Evolutionary conservation across 2,113 vertebrate genomes (phyloP), one percentile per base, ranked within the genome.

Genomic region (Atlantisia rogersi): DNA sequence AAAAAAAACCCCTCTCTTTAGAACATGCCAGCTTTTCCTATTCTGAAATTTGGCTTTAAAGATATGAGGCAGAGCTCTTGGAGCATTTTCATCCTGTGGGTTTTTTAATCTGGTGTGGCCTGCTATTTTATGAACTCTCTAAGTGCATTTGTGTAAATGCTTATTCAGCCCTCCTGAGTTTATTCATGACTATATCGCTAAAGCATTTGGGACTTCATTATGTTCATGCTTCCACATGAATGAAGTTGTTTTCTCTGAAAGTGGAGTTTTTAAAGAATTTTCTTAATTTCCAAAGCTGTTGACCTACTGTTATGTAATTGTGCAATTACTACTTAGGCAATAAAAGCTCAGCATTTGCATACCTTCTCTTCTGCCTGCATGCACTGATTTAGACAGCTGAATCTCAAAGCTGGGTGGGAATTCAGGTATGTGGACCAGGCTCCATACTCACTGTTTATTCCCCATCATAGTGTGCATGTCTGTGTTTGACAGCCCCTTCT

Each of bases 191-290:
- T 96, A 2, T 81, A 85, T 86, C 31, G 4, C 90, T 93, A 32
- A 94, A 94, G 82, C 82, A 75, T 93, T 92, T 90, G 85, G 82
- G 85, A 78, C 88, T 95, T 96, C 90, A 93, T 95, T 95, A 84
- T 88, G 55, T 78, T 90, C 63, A 59, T 88, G 84, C 78, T 93
- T 94, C 79, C 90, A 91, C 75, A 67, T 91, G 95, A 94, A 92
- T 88, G 80, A 55, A 86, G 64, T 70, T 82, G 53, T 82, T 95
- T 94, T 79, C 85, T 90, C 82, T 82, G 67, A 93, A 95, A 95
- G 50, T 63, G 26, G 86, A 70, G 73, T 80, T 94, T 93, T 91
- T 29, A 42, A 82, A 82, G 67, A 90, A 71, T 87, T 91, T 85
- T 94, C 26, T 44, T 88, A 18, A 77, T 90, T 82, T 90, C 68